Base-by-base conservation (phyloP, 2,888 invertebrate genomes). In the Tricholauxania praeusta region DNA sequence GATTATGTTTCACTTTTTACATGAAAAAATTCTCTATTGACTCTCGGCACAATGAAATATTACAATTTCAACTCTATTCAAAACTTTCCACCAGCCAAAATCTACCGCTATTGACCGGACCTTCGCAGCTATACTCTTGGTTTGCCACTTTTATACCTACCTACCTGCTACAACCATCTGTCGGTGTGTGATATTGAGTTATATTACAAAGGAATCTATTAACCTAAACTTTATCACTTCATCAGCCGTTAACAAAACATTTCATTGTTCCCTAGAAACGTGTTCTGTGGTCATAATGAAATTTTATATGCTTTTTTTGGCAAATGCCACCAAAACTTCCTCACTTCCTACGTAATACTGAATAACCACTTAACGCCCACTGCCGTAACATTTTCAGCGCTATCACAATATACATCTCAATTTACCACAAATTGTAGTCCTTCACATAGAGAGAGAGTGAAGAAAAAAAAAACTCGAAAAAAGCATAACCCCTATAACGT, bases 201-300 rank as follows among this genome's bases (percentile, higher is more conserved):
- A 63, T 48, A 64, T 71, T 51, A 63, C 71, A 49, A 71, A 22
- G 39, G 64, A 52, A 51, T 62, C 64, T 60, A 63, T 63, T 71
- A 63, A 51, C 47, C 39, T 49, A 49, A 53, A 28, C 52, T 71
- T 71, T 71, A 71, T 71, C 71, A 71, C 64, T 71, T 55, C 53
- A 63, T 71, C 64, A 32, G 17, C 53, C 53, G 51, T 60, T 71
- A 64, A 71, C 62, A 71, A 71, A 71, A 71, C 64, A 49, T 64
- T 64, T 71, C 71, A 71, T 71, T 71, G 71, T 71, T 64, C 71
- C 55, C 63, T 14, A 17, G 71, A 28, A 63, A 71, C 64, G 71
- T 71, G 71, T 63, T 39, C 55, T 63, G 71, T 60, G 63, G 71
- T 64, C 63, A 71, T 64, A 71, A 71, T 71, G 63, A 71, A 71